Evolutionary conservation across 2,888 invertebrate genomes (phyloP).

Genomic region (Lithophane leautieri): DNA sequence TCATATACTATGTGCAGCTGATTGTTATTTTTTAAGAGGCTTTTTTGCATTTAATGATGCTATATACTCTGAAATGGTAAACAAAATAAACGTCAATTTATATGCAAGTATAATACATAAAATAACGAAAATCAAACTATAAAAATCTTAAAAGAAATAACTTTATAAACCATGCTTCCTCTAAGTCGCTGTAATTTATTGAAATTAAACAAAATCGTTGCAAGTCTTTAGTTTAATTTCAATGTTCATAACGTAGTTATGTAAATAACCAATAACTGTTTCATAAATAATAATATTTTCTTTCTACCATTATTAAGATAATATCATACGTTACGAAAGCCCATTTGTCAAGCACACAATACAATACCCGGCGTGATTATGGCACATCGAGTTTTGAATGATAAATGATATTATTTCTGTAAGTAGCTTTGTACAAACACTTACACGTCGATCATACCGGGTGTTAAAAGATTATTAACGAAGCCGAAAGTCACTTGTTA

Average conservation of each 20-base stretch:
- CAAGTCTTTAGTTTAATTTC: not conserved
- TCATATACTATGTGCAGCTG: slow-evolving; percentile 68
- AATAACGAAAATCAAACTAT: slow-evolving; percentile 26
- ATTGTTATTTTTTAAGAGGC: slow-evolving; percentile 84
- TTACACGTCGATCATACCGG: too few relatives aligned
- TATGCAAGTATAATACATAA: slow-evolving; percentile 30
- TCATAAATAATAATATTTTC: slow-evolving; percentile 3
- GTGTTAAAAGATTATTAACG: too few relatives aligned
- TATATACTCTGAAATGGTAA: slow-evolving; percentile 89
- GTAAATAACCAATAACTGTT: not conserved
- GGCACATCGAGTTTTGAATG: not conserved
- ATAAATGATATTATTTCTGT: too few relatives aligned
- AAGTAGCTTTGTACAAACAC: too few relatives aligned
- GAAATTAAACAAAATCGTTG: slow-evolving; percentile 6
- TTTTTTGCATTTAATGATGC: slow-evolving; percentile 84
- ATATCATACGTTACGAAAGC: slow-evolving; percentile 19
- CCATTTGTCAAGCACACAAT: slow-evolving; percentile 18
- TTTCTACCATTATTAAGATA: not conserved
- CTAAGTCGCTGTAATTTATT: not conserved
- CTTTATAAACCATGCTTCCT: slow-evolving; percentile 3
- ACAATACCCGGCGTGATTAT: slow-evolving; percentile 8
- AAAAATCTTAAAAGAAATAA: not conserved
- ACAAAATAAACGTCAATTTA: slow-evolving; percentile 75
- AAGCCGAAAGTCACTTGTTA: too few relatives aligned
- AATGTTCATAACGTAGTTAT: not conserved